These are phyloP conservation scores for Melanostoma scalare DNA, from an alignment of 2,888 invertebrate species.

Conservation along the genomic window DNA sequence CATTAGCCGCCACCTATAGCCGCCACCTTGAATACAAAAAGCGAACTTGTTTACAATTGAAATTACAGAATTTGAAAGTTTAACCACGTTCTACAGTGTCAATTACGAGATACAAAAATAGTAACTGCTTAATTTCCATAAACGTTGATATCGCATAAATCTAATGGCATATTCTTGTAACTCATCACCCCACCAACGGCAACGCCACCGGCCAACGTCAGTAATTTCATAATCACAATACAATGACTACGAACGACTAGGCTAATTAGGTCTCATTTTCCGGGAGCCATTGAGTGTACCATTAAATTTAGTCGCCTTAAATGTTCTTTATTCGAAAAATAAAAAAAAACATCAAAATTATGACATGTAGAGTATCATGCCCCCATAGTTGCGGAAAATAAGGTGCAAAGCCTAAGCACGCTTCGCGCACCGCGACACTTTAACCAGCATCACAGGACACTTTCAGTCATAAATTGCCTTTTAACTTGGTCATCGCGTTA, in stretches of 20 bases:
- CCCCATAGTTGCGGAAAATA: background rate
- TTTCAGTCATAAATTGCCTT: constrained; percentile 62
- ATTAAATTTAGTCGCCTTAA: constrained; percentile 23
- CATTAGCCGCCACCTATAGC: no score
- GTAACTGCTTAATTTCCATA: constrained; percentile 23
- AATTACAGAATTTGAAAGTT: constrained; percentile 22
- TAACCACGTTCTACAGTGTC: constrained; percentile 26
- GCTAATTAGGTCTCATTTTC: constrained; percentile 64
- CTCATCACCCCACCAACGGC: background rate
- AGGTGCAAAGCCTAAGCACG: constrained; percentile 31
- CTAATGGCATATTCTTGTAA: constrained; percentile 2
- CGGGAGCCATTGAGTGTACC: constrained; percentile 1
- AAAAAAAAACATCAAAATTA: background rate
- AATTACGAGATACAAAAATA: constrained; percentile 41
- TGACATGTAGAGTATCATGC: background rate
- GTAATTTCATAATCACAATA: constrained; percentile 29
- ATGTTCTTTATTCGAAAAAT: constrained; percentile 11
- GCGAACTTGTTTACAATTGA: background rate
- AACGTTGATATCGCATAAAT: constrained; percentile 47
- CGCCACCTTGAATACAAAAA: no score
- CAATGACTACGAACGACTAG: constrained; percentile 57
- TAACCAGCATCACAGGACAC: constrained; percentile 35
- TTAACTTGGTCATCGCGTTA: constrained; percentile 56
- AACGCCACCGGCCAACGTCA: background rate
- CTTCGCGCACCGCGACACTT: constrained; percentile 4